Conservation (phyloP, 2,113 vertebrate genomes). For the Malurus cyaneus region DNA sequence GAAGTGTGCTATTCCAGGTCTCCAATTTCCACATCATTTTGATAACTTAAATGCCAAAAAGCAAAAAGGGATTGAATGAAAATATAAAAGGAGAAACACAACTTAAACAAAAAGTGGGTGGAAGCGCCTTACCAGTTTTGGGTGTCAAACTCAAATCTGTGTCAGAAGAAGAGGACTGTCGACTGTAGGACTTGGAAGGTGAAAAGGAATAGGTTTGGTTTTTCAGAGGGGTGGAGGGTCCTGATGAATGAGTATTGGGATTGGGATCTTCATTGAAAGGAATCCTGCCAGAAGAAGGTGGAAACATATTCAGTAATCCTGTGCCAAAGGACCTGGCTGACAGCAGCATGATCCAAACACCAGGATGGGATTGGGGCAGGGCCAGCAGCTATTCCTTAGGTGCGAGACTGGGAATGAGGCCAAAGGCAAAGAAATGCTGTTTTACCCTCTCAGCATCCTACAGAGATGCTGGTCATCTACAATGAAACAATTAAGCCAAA, state of each 20-base stretch:
- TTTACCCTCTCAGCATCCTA: slow-evolving; percentile 66
- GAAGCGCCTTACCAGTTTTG: slow-evolving; percentile 97
- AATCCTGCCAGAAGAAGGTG: slow-evolving; percentile 97
- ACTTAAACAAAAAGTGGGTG: slow-evolving; percentile 72
- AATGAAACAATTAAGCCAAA: slow-evolving; percentile 75
- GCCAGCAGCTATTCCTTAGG: slow-evolving; percentile 72
- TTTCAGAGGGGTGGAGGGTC: slow-evolving; percentile 99
- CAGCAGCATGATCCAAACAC: slow-evolving; percentile 78
- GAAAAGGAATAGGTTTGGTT: slow-evolving; percentile 99
- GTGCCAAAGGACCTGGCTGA: slow-evolving; percentile 72
- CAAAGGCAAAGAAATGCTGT: slow-evolving; percentile 68
- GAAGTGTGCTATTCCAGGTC: slow-evolving; percentile 3
- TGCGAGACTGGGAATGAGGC: slow-evolving; percentile 72
- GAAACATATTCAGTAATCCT: slow-evolving; percentile 88
- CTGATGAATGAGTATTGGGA: slow-evolving; percentile 91
- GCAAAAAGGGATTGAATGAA: slow-evolving; percentile 67
- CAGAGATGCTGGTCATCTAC: slow-evolving; percentile 65
- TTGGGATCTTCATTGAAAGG: slow-evolving; percentile 98
- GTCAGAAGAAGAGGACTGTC: slow-evolving; percentile 99
- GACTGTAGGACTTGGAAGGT: slow-evolving; percentile 99
- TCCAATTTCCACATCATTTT: slow-evolving; percentile 55
- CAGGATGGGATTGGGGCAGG: slow-evolving; percentile 70
- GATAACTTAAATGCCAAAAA: slow-evolving; percentile 68
- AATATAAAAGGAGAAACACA: slow-evolving; percentile 67
- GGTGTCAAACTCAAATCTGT: slow-evolving; percentile 99